Conservation (phyloP, 2,113 vertebrate genomes). For the Trichechus manatus region DNA sequence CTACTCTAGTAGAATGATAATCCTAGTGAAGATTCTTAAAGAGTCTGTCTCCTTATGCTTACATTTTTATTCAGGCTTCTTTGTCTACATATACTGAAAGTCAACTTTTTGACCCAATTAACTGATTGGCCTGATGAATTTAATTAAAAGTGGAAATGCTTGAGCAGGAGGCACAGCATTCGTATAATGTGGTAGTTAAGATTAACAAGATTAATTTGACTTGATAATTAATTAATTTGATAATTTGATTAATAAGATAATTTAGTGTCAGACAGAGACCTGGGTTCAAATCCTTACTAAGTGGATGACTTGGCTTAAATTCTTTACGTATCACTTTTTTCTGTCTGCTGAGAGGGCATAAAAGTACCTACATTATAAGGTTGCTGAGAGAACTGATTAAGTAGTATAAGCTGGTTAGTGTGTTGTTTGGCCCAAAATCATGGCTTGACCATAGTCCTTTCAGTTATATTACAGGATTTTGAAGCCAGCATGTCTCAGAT, state of each 20-base stretch:
- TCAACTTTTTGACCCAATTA: slow-evolving; percentile 80
- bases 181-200: slow-evolving; percentile 72
- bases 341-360: neutral
- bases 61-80: slow-evolving; percentile 42
- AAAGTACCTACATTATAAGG: neutral
- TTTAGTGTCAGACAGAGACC: slow-evolving; percentile 64
- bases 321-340: neutral
- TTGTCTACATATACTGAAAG: slow-evolving; percentile 48
- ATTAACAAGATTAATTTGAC: slow-evolving; percentile 71
- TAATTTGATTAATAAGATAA: slow-evolving; percentile 76
- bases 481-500: neutral
- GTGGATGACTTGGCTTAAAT: slow-evolving; percentile 41
- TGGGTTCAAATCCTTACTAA: slow-evolving; percentile 56
- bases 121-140: slow-evolving; percentile 76
- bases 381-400: neutral
- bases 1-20: neutral
- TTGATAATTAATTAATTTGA: slow-evolving; percentile 74
- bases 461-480: neutral
- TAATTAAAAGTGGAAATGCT: slow-evolving; percentile 73
- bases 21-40: neutral
- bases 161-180: slow-evolving; percentile 65
- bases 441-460: neutral
- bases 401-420: neutral
- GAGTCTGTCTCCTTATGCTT: neutral
- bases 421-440: neutral